Evolutionary conservation across 1,140 invertebrate genomes (phyloP), one percentile per base, ranked within the genome.

Genomic region (Papilio helenus): DNA sequence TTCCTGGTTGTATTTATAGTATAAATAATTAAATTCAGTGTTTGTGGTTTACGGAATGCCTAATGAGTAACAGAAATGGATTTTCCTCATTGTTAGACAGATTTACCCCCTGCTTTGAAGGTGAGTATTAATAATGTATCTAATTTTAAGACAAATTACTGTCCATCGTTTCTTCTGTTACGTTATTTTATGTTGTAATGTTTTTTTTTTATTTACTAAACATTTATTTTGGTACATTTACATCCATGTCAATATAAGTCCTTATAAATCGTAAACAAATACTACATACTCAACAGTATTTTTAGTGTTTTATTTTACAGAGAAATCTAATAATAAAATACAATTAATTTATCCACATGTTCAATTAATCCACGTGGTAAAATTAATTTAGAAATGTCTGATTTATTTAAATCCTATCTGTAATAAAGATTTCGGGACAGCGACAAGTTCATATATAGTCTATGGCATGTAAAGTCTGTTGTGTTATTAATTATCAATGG

Each of bases 101-200:
- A 80, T 71, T 46, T 82, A 86, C 87, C 87, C 84, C 85, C 88
- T 82, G 79, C 88, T 79, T 82, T 85, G 86, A 87, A 90, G 88
- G 88, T 88, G 81, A 82, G 72, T 82, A 84, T 76, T 46, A 77
- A 65, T 77, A 65, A 65, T 77, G 1, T 39, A 14, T 77, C 74
- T 77, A 77, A 46, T 58, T 65, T 18, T 46, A 20, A n/a, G 16
- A 68, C 61, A 68, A 68, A 16, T 16, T 68, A 29, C 29, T 68
- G 12, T 26, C 16, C 7, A 29, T 26, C 5, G 34, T 68, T 2
- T 34, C 14, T 16, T 34, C 23, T n/a, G 14, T 61, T 61, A 14
- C 12, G 1, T 26, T 61, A 26, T 61, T 23, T 20, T 2, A 61
- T 12, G 23, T 29, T 61, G 20, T 61, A 46, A 55, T 55, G 14